These are phyloP conservation scores for Drosophila melanica DNA, from an alignment of 1,140 invertebrate species.

Conservation along the genomic window DNA sequence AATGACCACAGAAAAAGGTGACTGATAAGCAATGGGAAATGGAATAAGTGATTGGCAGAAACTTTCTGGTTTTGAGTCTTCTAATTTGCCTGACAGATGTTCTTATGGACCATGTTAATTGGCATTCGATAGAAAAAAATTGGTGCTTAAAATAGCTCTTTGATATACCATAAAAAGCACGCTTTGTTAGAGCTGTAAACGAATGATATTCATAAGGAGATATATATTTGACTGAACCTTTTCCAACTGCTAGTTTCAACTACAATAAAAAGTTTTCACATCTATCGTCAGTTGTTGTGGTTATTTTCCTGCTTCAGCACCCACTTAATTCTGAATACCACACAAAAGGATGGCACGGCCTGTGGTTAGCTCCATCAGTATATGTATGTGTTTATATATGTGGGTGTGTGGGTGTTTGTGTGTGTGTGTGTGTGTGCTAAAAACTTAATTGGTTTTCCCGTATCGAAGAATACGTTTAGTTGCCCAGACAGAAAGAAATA, in stretches of 20 bases:
- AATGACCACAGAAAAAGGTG: constrained; percentile 33
- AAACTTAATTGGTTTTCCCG: constrained; percentile 72
- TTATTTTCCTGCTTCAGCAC: constrained; percentile 3
- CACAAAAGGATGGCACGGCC: constrained; percentile 34
- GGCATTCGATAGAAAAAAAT: too few species aligned
- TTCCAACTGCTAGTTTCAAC: not conserved
- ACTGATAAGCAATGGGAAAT: constrained; percentile 28
- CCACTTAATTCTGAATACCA: constrained; percentile 15
- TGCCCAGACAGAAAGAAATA: constrained; percentile 39
- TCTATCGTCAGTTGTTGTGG: constrained; percentile 24
- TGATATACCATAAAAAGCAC: not conserved
- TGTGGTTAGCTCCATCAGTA: constrained; percentile 57
- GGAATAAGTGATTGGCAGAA: constrained; percentile 9
- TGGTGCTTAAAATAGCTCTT: too few species aligned
- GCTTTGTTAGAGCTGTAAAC: constrained; percentile 2
- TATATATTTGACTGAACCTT: constrained; percentile 5
- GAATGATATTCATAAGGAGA: constrained; percentile 3
- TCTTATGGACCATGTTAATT: not conserved
- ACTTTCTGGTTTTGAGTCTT: not conserved
- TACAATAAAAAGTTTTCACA: constrained; percentile 6
- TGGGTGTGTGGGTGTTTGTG: not conserved
- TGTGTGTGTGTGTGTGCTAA: constrained; percentile 34
- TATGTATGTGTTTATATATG: not conserved
- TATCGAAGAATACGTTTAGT: constrained; percentile 36
- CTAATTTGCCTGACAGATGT: not conserved